phyloP scores from a whole-genome alignment of 2,888 invertebrate genomes.

The Diabrotica balteata region DNA sequence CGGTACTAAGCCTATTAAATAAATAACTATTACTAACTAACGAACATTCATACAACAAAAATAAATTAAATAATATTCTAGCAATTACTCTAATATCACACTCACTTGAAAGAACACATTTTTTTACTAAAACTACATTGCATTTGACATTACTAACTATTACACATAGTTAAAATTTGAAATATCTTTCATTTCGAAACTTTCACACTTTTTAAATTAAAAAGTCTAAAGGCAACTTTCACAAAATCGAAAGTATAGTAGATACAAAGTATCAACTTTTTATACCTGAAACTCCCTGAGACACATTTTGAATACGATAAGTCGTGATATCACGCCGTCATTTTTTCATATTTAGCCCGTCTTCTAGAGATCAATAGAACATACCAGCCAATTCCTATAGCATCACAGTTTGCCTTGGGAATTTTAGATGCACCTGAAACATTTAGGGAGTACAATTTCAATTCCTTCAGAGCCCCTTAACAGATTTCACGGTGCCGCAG shows the following conservation, averaged over 20 bases:
- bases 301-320: not conserved
- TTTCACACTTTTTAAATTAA: slow-evolving; percentile 21
- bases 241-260: slow-evolving; percentile 27
- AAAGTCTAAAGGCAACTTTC: slow-evolving; percentile 21
- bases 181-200: slow-evolving; percentile 6
- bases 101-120: slow-evolving; percentile 33
- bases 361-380: not conserved
- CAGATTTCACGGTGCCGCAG: too few relatives aligned
- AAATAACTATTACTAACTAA: too few relatives aligned
- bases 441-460: too few relatives aligned
- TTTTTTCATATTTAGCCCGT: too few relatives aligned
- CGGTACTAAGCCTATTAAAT: too few relatives aligned
- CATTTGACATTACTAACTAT: not conserved
- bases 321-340: too few relatives aligned
- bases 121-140: not conserved
- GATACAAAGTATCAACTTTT: slow-evolving; percentile 28
- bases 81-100: slow-evolving; percentile 38
- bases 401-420: too few relatives aligned
- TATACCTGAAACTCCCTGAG: slow-evolving; percentile 31
- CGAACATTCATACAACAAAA: slow-evolving; percentile 16
- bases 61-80: slow-evolving; percentile 35
- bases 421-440: too few relatives aligned
- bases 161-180: slow-evolving; percentile 2
- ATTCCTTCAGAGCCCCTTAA: too few relatives aligned
- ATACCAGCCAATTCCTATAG: too few relatives aligned